phyloP scores from a whole-genome alignment of 2,797 vertebrate species.

The Clarias fuscus region DNA sequence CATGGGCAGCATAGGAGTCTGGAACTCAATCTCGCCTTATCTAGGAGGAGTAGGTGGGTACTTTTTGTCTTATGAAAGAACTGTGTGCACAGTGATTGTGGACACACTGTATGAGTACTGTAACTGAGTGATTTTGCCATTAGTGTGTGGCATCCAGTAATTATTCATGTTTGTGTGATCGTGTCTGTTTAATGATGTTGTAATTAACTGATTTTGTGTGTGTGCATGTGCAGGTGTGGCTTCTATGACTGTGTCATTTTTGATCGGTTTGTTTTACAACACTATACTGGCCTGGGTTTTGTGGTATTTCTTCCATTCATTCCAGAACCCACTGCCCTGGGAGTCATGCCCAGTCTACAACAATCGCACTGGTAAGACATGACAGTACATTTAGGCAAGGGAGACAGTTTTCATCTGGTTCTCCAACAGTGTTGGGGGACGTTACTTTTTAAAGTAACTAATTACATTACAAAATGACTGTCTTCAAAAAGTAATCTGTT shows the following conservation, averaged over 20 bases:
- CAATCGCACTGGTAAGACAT: constrained; percentile 76
- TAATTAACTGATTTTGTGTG: background rate
- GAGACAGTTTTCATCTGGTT: background rate
- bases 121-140: background rate
- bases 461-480: too few relatives aligned
- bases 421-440: too few relatives aligned
- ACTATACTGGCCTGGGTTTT: constrained; percentile 81
- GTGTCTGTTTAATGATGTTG: background rate
- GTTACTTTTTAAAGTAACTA: too few relatives aligned
- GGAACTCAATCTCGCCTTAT: constrained; percentile 80
- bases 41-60: constrained; percentile 76
- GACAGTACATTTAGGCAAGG: background rate
- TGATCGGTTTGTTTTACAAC: constrained; percentile 81
- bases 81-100: background rate
- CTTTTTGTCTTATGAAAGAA: background rate
- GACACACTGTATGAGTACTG: background rate
- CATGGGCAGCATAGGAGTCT: constrained; percentile 78
- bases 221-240: constrained; percentile 68
- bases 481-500: too few relatives aligned
- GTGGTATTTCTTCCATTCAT: constrained; percentile 85
- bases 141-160: background rate
- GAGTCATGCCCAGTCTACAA: constrained; percentile 71
- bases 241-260: constrained; percentile 71
- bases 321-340: constrained; percentile 84
- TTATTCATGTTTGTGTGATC: background rate